Evolutionary conservation across 2,797 vertebrate species (phyloP).

Genomic region (Atherinosoma microstoma): DNA sequence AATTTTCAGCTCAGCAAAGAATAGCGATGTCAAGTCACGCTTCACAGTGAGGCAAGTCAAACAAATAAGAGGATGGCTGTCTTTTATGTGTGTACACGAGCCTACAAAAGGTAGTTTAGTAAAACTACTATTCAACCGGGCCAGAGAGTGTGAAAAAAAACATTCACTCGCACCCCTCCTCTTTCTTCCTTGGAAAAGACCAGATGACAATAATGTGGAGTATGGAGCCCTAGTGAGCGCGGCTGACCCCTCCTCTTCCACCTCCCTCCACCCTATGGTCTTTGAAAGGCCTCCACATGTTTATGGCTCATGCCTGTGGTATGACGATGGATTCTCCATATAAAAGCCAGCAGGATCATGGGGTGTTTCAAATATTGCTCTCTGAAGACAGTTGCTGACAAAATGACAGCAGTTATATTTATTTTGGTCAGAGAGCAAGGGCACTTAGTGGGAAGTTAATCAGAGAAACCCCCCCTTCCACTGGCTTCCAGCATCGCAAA

Average conservation of each 20-base stretch:
- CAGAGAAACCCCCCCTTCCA: conserved; percentile 57
- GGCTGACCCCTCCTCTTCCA: conserved; percentile 71
- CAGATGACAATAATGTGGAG: conserved; percentile 82
- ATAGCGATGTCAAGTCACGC: conserved; percentile 3
- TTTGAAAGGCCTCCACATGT: conserved; percentile 85
- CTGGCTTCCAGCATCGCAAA: conserved; percentile 29
- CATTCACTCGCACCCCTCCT: conserved; percentile 56
- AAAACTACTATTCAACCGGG: conserved; percentile 63
- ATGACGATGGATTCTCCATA: conserved; percentile 88
- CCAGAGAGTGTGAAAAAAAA: conserved; percentile 65
- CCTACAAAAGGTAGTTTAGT: conserved; percentile 60
- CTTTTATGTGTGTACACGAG: conserved; percentile 53
- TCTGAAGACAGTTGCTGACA: conserved; percentile 86
- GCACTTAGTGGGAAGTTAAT: conserved; percentile 84
- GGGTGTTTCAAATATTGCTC: conserved; percentile 85
- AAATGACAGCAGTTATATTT: conserved; percentile 86
- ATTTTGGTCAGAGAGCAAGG: conserved; percentile 83
- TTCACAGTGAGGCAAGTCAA: conserved; percentile 34
- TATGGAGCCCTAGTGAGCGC: conserved; percentile 65
- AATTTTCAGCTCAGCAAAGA: background rate
- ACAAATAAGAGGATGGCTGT: conserved; percentile 42
- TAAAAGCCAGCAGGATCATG: conserved; percentile 82
- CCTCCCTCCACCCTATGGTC: conserved; percentile 67
- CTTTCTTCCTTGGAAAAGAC: conserved; percentile 77
- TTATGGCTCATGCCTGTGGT: conserved; percentile 87